Conservation (phyloP, 2,888 invertebrate genomes). For the Adineta ricciae region DNA sequence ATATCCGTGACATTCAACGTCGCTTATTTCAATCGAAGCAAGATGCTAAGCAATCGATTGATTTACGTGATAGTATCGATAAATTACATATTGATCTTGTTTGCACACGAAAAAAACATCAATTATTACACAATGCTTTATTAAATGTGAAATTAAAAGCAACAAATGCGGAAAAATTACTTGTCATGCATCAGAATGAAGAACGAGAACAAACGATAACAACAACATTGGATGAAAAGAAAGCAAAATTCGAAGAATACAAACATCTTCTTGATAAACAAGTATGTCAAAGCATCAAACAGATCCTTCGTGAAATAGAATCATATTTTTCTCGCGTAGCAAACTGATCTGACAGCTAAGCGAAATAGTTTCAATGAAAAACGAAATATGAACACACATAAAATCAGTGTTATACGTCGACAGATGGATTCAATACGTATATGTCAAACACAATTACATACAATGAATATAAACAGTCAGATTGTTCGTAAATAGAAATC, state of each 20-base stretch:
- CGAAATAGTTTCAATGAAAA: not conserved
- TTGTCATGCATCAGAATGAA: not conserved
- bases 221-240: not conserved
- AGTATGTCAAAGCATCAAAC: not conserved
- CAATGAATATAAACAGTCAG: not conserved
- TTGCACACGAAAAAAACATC: not conserved
- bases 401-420: not conserved
- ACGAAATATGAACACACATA: not conserved
- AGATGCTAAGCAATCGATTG: not conserved
- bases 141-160: not conserved
- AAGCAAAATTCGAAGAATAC: not conserved
- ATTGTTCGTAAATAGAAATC: not conserved
- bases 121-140: not conserved
- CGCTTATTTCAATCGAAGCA: not conserved
- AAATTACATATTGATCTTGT: not conserved
- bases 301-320: too few species aligned
- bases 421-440: not conserved
- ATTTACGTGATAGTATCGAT: not conserved
- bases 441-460: conserved; percentile 5
- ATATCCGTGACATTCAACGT: not conserved
- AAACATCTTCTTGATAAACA: not conserved
- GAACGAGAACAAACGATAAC: not conserved
- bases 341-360: not conserved
- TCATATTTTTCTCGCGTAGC: not conserved
- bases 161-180: not conserved